A percentile compares a stretch with the other conserved stretches of the same genome.
phyloP scores from a whole-genome alignment of 2,888 invertebrate genomes.

The Eupelmus urozonus region DNA sequence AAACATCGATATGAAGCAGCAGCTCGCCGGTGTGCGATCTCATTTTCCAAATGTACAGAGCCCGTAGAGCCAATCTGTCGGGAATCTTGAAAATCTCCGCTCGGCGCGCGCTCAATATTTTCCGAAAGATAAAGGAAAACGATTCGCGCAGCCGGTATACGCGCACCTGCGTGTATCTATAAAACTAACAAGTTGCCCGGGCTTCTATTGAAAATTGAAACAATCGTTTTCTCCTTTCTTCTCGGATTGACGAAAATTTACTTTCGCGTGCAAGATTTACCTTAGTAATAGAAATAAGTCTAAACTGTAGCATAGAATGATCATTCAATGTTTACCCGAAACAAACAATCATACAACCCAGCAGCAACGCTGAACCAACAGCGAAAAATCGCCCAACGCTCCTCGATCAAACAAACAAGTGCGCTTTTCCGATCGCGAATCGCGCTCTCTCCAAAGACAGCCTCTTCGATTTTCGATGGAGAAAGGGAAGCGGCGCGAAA shows the following conservation, averaged over 20 bases:
- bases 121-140: conserved; percentile 49
- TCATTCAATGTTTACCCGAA: no score
- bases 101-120: conserved; percentile 18
- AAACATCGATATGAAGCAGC: conserved; percentile 54
- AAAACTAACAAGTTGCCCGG: conserved; percentile 29
- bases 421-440: no score
- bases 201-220: not conserved
- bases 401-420: no score
- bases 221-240: not conserved
- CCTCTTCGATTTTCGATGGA: no score
- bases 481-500: not conserved
- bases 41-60: conserved; percentile 57
- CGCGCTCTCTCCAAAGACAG: no score
- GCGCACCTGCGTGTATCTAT: no score
- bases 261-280: conserved; percentile 6
- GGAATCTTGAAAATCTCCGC: conserved; percentile 47
- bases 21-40: conserved; percentile 50
- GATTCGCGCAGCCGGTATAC: conserved; percentile 14
- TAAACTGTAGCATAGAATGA: no score
- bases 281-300: no score
- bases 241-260: not conserved
- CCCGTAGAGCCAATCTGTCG: conserved; percentile 32
- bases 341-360: no score
- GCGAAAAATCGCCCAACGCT: no score
- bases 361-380: no score